These are phyloP conservation scores for Euphonia xanthogaster DNA, from an alignment of 2,797 vertebrate species.

Conservation along the genomic window DNA sequence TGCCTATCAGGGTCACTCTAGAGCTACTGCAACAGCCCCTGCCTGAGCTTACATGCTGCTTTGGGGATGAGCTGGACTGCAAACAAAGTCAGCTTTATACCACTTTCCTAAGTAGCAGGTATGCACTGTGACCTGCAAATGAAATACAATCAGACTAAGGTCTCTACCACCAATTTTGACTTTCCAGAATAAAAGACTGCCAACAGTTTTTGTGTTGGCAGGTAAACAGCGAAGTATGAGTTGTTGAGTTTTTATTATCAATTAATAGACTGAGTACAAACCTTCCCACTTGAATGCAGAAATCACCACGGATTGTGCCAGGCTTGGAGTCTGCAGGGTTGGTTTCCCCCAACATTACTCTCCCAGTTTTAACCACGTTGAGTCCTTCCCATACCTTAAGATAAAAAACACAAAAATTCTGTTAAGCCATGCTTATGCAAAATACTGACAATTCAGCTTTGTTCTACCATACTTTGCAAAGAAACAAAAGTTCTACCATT, in stretches of 20 bases:
- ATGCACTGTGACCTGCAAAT: neutral
- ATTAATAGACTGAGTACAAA: conserved; percentile 46
- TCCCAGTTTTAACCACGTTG: conserved; percentile 87
- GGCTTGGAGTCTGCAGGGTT: conserved; percentile 91
- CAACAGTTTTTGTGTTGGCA: neutral
- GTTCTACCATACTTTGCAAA: neutral
- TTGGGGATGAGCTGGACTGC: neutral
- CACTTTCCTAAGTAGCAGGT: neutral
- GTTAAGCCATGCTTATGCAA: neutral
- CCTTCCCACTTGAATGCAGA: conserved; percentile 91
- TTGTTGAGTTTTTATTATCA: rapidly evolving
- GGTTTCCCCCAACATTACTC: conserved; percentile 92
- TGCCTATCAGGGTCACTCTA: neutral
- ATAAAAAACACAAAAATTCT: neutral
- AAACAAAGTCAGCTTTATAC: neutral
- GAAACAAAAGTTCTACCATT: neutral
- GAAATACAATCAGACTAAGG: neutral
- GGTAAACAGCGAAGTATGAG: neutral
- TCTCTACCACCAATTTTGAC: neutral
- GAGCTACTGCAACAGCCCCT: neutral
- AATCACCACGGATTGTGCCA: conserved; percentile 93
- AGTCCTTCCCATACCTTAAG: conserved; percentile 91
- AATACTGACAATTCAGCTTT: neutral
- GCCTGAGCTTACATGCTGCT: neutral
- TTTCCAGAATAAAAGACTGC: neutral